Evolutionary conservation across 2,113 vertebrate species (phyloP).

Genomic region (Ifrita kowaldi): DNA sequence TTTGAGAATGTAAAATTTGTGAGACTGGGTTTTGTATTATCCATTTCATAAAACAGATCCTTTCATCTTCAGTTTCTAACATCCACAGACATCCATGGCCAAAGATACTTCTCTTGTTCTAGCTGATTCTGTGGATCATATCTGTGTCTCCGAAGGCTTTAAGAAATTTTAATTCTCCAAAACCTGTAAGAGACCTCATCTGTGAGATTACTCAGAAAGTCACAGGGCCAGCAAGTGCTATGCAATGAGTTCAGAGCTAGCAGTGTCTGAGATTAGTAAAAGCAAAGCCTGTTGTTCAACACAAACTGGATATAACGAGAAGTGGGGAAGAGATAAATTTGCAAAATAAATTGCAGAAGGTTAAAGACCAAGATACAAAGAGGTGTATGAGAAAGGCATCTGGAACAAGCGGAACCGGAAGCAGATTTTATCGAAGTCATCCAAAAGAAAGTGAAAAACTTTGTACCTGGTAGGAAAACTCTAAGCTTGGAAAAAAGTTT

Average conservation of each 20-base stretch:
- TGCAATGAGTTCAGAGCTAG: not conserved
- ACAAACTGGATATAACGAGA: not conserved
- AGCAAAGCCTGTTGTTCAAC: not conserved
- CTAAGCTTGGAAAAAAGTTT: not conserved
- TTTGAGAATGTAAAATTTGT: not conserved
- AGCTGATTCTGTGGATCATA: not conserved
- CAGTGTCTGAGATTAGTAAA: not conserved
- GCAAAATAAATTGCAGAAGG: not conserved
- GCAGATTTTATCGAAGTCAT: not conserved
- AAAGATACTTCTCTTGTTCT: not conserved
- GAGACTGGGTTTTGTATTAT: not conserved
- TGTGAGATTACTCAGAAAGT: not conserved
- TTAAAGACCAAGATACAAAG: not conserved
- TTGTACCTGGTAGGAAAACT: not conserved
- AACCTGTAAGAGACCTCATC: not conserved
- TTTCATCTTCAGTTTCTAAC: not conserved
- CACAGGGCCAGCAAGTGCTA: not conserved
- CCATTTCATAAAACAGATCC: not conserved
- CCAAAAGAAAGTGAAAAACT: not conserved
- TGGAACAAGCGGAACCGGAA: not conserved
- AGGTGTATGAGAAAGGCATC: not conserved
- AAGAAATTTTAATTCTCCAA: not conserved
- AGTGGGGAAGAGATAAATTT: not conserved
- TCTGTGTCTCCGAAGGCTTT: not conserved
- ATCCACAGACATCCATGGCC: not conserved